Evolutionary conservation across 2,797 vertebrate genomes (phyloP), one percentile per base, ranked within the genome.

Genomic region (Rousettus madagascariensis): DNA sequence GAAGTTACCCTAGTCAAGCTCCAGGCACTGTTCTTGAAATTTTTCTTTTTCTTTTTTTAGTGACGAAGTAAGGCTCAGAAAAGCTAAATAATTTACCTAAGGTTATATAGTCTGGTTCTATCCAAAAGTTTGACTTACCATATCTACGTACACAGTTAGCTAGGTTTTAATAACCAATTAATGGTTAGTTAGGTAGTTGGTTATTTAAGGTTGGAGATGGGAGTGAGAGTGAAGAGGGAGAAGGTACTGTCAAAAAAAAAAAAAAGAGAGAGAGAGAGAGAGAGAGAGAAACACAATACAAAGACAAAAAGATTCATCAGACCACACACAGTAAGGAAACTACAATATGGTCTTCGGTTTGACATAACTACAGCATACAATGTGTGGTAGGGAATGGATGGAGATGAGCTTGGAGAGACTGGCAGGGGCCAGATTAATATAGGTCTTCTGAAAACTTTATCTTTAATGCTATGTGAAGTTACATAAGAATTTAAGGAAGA

Each of bases 11-110:
- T 38, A 74, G 38, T 0, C 17, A 87, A 75, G n/a, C 36, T 82
- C 28, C 11, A 55, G 59, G 26, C 11, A 79, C 20, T 80, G 7
- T 51, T 82, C 12, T 82, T 6, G 1, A 80, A 74, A 28, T 36
- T 51, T 51, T 68, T 68, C 49, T 36, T 38, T 63, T 53, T 75
- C 46, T 63, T 83, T 33, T 33, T 33, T 33, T 41, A 8, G 66
- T 69, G 8, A 87, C 95, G 57, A 89, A 82, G 41, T 66, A 78
- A 93, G 71, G 16, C 10, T 93, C 69, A 79, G 69, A 28, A 90
- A 93, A 72, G 49, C 55, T 77, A 96, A 82, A 16, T 72, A 95
- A 63, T 59, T 46, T 72, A 20, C 22, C 33, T 38, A 80, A 80
- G 41, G 10, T 65, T 89, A 86, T 30, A 84, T 0, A 78, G 59